Percentiles rank a stretch among this genome's conserved stretches.
Evolutionary conservation across 2,888 invertebrate species (phyloP).

Genomic region (Horisme vitalbata): DNA sequence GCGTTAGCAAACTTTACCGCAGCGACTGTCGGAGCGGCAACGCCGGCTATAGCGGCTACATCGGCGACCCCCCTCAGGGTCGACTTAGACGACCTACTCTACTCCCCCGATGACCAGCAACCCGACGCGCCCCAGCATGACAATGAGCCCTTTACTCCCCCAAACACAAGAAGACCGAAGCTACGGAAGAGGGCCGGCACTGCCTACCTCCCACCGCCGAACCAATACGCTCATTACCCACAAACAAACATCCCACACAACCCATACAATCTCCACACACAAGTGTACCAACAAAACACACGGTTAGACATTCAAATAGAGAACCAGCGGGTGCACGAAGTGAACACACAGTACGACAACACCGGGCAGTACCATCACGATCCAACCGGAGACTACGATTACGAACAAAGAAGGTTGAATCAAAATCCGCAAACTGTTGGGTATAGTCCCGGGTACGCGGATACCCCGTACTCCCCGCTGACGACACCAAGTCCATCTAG

Average conservation of each 20-base stretch:
- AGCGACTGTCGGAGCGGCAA: slow-evolving; percentile 57
- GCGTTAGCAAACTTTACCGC: slow-evolving; percentile 74
- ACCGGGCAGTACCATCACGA: slow-evolving; percentile 74
- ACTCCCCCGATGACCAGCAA: slow-evolving; percentile 68
- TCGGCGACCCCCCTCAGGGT: slow-evolving; percentile 60
- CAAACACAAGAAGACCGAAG: slow-evolving; percentile 63
- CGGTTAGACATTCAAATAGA: slow-evolving; percentile 67
- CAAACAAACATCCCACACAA: slow-evolving; percentile 64
- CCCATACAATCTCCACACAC: slow-evolving; percentile 66
- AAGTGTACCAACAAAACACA: slow-evolving; percentile 68
- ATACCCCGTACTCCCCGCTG: slow-evolving; percentile 60
- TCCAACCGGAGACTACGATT: slow-evolving; percentile 75
- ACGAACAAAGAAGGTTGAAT: slow-evolving; percentile 65
- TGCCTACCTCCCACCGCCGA: slow-evolving; percentile 70
- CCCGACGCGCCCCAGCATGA: slow-evolving; percentile 48
- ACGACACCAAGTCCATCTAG: slow-evolving; percentile 66
- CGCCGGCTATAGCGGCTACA: slow-evolving; percentile 60
- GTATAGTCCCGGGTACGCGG: slow-evolving; percentile 67
- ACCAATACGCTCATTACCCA: slow-evolving; percentile 71
- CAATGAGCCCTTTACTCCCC: slow-evolving; percentile 60
- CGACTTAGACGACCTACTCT: slow-evolving; percentile 68
- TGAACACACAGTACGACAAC: slow-evolving; percentile 64
- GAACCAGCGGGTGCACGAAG: slow-evolving; percentile 67
- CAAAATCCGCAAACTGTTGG: slow-evolving; percentile 50
- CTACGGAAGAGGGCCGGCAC: slow-evolving; percentile 74